Percentiles rank a stretch among this genome's conserved stretches.
These are phyloP conservation scores for Stictocephala bisonia DNA, from an alignment of 2,888 invertebrate species.

Conservation along the genomic window DNA sequence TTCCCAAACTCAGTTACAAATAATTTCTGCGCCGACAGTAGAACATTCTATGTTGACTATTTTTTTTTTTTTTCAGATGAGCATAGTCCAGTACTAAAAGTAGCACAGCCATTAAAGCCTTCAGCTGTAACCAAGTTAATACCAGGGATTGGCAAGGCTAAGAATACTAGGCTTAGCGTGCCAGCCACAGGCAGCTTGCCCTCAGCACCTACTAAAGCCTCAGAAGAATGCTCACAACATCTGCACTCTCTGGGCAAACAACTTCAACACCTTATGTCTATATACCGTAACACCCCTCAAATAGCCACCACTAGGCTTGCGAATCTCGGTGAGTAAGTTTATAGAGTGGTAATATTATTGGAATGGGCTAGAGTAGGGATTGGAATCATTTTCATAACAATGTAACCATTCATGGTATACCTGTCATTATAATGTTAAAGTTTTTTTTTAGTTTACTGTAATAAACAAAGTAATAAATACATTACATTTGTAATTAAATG, in stretches of 20 bases:
- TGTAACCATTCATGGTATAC: no score
- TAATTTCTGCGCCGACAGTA: no score
- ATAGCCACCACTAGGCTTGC: background rate
- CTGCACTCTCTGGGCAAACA: constrained; percentile 12
- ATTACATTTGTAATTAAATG: no score
- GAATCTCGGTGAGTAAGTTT: background rate
- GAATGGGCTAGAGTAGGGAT: no score
- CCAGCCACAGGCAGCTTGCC: constrained; percentile 16
- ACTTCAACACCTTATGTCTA: background rate
- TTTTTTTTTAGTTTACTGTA: no score
- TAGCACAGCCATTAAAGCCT: background rate
- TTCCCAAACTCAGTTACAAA: no score
- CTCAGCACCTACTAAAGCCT: background rate
- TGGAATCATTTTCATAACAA: no score
- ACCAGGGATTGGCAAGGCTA: background rate
- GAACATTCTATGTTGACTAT: no score
- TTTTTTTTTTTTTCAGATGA: no score
- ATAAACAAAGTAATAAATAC: no score
- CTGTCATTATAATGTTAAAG: background rate
- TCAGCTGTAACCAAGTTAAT: background rate
- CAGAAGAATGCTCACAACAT: constrained; percentile 12
- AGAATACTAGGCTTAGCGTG: background rate
- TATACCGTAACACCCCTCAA: background rate
- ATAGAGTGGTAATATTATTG: no score
- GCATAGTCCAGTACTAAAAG: constrained; percentile 16